Evolutionary conservation across 1,140 invertebrate genomes (phyloP).

Genomic region (Trinorchestia longiramus): DNA sequence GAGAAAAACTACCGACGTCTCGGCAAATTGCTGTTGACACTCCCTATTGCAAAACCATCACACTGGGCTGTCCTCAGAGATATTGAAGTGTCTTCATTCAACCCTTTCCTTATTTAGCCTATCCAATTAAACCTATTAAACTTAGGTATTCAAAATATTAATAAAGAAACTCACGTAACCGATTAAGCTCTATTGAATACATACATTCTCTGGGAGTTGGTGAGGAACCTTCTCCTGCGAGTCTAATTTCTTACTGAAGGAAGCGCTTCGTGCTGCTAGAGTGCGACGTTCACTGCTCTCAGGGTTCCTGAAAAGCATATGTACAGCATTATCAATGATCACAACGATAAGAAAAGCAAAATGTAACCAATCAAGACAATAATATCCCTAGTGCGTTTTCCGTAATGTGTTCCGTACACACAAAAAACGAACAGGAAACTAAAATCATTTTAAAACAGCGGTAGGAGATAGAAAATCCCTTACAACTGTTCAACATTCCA

Average conservation of each 20-base stretch:
- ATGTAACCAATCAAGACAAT: background rate
- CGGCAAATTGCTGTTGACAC: too few species aligned
- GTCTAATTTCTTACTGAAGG: conserved; percentile 58
- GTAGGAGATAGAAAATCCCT: background rate
- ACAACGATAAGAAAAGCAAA: background rate
- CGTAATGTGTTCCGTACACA: background rate
- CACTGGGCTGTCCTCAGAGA: too few species aligned
- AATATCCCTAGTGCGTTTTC: background rate
- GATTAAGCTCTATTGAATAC: background rate
- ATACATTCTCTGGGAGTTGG: background rate
- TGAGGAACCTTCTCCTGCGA: background rate
- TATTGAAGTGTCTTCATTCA: too few species aligned
- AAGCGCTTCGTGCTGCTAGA: conserved; percentile 63
- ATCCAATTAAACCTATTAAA: too few species aligned
- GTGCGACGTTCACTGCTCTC: conserved; percentile 64
- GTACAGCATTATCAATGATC: background rate
- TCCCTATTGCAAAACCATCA: too few species aligned
- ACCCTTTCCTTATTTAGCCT: too few species aligned
- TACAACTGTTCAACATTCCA: background rate
- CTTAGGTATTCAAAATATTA: too few species aligned
- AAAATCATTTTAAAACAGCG: background rate
- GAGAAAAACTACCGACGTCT: too few species aligned
- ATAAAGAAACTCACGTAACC: too few species aligned
- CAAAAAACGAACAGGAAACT: background rate
- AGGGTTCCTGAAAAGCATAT: conserved; percentile 57